phyloP scores from a whole-genome alignment of 2,113 vertebrate species.

The Columbina picui region DNA sequence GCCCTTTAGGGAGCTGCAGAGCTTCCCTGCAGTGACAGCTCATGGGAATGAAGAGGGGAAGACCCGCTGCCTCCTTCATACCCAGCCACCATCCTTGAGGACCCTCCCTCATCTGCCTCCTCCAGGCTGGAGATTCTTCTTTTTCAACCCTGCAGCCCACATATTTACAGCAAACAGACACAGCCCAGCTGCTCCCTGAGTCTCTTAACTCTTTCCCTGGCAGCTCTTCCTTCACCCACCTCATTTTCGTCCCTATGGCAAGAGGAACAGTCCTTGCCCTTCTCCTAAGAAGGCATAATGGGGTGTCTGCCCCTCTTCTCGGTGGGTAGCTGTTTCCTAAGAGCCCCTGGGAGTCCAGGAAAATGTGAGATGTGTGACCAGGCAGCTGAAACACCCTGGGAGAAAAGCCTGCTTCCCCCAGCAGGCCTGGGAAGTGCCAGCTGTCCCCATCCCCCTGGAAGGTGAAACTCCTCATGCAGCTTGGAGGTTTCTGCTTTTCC shows the following conservation, averaged over 20 bases:
- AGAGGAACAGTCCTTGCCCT: neutral
- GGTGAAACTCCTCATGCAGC: neutral
- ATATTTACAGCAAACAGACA: conserved; percentile 21
- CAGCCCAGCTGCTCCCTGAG: neutral
- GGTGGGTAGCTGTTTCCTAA: neutral
- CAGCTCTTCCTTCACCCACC: neutral
- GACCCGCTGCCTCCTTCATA: neutral
- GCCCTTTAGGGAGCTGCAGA: neutral
- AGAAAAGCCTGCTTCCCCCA: neutral
- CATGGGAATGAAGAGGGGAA: neutral
- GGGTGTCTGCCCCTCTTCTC: neutral
- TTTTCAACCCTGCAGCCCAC: neutral
- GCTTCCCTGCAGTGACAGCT: neutral
- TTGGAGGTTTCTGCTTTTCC: neutral
- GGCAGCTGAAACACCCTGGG: neutral
- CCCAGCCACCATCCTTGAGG: neutral
- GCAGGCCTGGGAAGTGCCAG: neutral
- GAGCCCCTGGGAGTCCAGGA: neutral
- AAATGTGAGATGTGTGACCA: neutral
- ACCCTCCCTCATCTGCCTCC: neutral
- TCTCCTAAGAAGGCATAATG: neutral
- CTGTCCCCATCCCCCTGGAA: accelerated
- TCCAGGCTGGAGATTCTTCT: conserved; percentile 1
- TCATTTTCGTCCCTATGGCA: neutral
- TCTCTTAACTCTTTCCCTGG: conserved; percentile 13